Conservation (phyloP, 2,797 vertebrate genomes). For the Leontopithecus rosalia region DNA sequence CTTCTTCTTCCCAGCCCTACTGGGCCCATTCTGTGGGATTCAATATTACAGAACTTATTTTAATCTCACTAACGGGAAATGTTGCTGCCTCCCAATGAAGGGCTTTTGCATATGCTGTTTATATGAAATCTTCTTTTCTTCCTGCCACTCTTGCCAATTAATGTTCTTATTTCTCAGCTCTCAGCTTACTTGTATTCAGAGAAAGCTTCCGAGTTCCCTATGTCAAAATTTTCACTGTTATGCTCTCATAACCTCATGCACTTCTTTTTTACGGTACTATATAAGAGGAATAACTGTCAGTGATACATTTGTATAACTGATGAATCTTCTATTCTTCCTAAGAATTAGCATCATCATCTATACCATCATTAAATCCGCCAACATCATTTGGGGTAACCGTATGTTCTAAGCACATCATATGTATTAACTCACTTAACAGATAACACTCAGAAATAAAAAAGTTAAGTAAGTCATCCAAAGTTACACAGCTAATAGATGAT, state of each 20-base stretch:
- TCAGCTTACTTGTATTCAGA: not conserved
- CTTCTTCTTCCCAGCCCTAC: not conserved
- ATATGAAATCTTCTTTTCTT: not conserved
- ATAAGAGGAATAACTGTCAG: not conserved
- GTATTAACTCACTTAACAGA: not conserved
- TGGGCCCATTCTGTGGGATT: not conserved
- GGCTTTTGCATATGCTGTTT: not conserved
- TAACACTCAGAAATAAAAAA: not conserved
- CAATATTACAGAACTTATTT: not conserved
- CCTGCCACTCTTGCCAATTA: not conserved
- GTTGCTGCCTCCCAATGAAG: not conserved
- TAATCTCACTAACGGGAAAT: not conserved
- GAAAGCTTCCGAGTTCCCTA: not conserved
- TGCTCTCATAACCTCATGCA: not conserved
- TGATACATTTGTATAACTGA: not conserved
- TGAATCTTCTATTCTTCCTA: not conserved
- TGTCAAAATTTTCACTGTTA: not conserved
- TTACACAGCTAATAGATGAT: not conserved
- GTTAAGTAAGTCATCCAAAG: not conserved
- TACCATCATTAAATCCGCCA: not conserved
- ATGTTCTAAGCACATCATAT: not conserved
- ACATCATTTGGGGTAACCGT: not conserved
- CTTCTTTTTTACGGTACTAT: not conserved
- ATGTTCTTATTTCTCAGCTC: not conserved
- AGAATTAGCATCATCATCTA: not conserved